Evolutionary conservation across 2,888 invertebrate species (phyloP).

Genomic region (Odontothrips loti): DNA sequence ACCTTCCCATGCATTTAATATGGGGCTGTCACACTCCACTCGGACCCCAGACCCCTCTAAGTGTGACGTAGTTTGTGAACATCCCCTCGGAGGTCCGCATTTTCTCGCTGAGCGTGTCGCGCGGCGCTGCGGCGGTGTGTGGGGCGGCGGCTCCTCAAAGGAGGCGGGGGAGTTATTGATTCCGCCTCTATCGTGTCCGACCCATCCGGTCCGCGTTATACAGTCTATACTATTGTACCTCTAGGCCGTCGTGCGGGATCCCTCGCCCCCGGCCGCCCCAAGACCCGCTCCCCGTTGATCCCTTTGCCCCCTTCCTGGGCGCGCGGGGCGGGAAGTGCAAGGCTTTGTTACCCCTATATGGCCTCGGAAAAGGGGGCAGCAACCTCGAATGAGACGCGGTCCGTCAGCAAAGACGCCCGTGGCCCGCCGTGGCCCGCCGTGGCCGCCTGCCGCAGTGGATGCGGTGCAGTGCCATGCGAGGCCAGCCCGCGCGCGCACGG

Average conservation of each 20-base stretch:
- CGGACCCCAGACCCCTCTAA: no score
- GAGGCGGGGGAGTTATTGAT: not conserved
- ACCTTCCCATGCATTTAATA: no score
- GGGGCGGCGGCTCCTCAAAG: no score
- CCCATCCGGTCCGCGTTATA: not conserved
- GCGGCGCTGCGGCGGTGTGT: no score
- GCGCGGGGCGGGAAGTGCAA: no score
- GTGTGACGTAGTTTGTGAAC: no score
- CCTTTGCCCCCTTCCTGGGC: not conserved
- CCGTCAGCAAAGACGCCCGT: no score
- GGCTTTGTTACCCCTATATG: no score
- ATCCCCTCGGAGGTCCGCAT: no score
- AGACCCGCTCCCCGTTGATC: not conserved
- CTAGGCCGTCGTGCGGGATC: constrained; percentile 2
- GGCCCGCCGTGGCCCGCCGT: no score
- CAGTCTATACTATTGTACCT: constrained; percentile 24
- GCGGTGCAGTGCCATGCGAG: not conserved
- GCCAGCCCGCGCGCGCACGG: not conserved
- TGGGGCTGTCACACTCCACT: no score
- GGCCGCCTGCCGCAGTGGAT: no score
- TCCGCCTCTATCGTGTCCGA: not conserved
- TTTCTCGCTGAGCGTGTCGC: not conserved
- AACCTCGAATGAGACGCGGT: not conserved
- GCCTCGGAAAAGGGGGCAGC: not conserved
- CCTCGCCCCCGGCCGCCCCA: not conserved